These are phyloP conservation scores for Netelia inedita DNA, from an alignment of 2,888 invertebrate species.

Conservation along the genomic window DNA sequence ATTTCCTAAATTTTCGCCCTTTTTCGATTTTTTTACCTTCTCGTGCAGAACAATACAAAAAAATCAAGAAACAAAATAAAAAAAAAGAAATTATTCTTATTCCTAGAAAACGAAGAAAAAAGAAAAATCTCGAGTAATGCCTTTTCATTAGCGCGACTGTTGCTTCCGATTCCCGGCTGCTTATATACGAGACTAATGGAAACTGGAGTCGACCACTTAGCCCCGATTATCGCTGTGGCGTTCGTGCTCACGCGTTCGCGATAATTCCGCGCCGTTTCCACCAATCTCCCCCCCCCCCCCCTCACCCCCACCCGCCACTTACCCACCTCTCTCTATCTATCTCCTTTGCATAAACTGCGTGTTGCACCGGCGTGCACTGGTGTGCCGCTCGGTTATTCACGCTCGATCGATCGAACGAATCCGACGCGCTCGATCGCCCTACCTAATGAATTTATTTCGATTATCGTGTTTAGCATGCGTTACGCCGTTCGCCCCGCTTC, in stretches of 20 bases:
- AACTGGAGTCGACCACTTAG: constrained; percentile 66
- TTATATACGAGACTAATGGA: constrained; percentile 50
- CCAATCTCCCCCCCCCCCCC: not conserved
- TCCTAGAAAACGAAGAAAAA: not conserved
- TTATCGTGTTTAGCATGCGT: constrained; percentile 72
- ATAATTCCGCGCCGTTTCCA: not conserved
- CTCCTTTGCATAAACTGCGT: not conserved
- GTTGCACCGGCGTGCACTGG: constrained; percentile 24
- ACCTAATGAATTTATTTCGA: constrained; percentile 76
- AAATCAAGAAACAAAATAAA: too few species aligned
- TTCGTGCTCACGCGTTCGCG: constrained; percentile 39
- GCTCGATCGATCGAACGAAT: constrained; percentile 70
- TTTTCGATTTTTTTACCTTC: too few species aligned
- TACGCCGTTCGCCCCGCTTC: constrained; percentile 57
- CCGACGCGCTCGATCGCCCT: constrained; percentile 73
- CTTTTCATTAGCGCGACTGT: constrained; percentile 29
- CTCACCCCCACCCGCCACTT: not conserved
- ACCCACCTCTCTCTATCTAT: constrained; percentile 12
- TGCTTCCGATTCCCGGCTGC: constrained; percentile 40
- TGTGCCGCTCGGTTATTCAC: constrained; percentile 67
- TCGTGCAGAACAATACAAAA: too few species aligned
- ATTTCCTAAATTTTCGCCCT: too few species aligned
- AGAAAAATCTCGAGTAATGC: constrained; percentile 45
- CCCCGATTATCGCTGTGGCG: constrained; percentile 65
- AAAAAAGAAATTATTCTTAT: not conserved